Evolutionary conservation across 2,888 invertebrate genomes (phyloP).

Genomic region (Cryptophagus acutangulus): DNA sequence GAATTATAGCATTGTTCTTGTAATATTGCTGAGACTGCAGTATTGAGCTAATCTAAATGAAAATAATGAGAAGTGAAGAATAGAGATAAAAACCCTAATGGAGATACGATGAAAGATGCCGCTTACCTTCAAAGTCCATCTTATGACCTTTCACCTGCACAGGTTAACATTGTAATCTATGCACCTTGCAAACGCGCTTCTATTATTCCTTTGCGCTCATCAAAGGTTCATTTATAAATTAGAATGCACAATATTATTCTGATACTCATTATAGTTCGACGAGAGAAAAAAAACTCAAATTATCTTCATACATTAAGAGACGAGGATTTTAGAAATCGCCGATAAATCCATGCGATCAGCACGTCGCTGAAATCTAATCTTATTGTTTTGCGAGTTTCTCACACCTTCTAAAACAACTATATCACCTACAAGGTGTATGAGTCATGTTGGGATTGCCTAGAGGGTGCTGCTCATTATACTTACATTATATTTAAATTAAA

Average conservation of each 20-base stretch:
- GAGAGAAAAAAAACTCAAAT: too few relatives aligned
- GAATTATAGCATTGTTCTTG: constrained; percentile 17
- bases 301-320: too few relatives aligned
- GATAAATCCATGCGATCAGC: constrained; percentile 9
- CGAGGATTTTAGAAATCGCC: too few relatives aligned
- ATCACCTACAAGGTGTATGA: constrained; percentile 47
- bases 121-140: constrained; percentile 27
- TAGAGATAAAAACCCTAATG: constrained; percentile 30
- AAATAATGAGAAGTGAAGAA: constrained; percentile 19
- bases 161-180: constrained; percentile 29
- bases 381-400: too few relatives aligned
- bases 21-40: constrained; percentile 12
- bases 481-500: constrained; percentile 46
- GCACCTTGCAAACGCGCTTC: constrained; percentile 22
- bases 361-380: too few relatives aligned
- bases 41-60: constrained; percentile 9
- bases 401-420: constrained; percentile 45
- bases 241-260: too few relatives aligned
- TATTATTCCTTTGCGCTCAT: too few relatives aligned
- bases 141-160: constrained; percentile 25
- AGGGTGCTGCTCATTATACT: constrained; percentile 46
- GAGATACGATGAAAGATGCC: constrained; percentile 32
- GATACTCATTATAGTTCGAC: too few relatives aligned
- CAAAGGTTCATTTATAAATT: too few relatives aligned
- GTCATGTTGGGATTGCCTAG: constrained; percentile 44